Percentiles rank a stretch among this genome's conserved stretches.
Evolutionary conservation across 2,113 vertebrate genomes (phyloP).

Genomic region (Xenus cinereus): DNA sequence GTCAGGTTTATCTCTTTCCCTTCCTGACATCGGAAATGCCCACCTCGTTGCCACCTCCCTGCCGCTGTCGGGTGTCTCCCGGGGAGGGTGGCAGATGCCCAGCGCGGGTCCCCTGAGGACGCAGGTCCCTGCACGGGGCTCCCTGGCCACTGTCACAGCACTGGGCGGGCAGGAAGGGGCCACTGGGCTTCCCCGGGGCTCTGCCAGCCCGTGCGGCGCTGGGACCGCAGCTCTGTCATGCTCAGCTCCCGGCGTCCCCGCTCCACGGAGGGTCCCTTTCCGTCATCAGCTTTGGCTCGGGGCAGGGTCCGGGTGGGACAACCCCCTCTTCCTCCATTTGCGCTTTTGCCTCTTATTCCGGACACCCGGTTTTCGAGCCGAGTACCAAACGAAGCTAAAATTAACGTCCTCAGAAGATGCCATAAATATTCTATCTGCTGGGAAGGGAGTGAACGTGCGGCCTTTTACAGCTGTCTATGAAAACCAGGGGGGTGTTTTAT

Average conservation of each 20-base stretch:
- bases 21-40: background rate
- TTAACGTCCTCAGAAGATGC: background rate
- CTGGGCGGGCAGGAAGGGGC: background rate
- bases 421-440: background rate
- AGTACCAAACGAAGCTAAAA: constrained; percentile 1
- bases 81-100: background rate
- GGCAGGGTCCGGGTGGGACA: background rate
- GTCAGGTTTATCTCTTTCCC: rapidly evolving
- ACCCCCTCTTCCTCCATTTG: background rate
- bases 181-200: background rate
- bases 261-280: background rate
- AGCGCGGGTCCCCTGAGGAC: background rate
- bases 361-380: background rate
- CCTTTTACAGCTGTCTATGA: background rate
- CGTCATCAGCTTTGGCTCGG: background rate
- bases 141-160: background rate
- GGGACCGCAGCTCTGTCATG: rapidly evolving
- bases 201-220: rapidly evolving
- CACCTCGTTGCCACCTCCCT: background rate
- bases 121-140: background rate
- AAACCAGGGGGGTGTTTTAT: background rate
- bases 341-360: background rate
- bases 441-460: background rate
- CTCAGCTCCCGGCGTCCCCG: background rate
- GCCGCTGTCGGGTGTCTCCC: background rate